Base-by-base conservation (phyloP, 2,888 invertebrate genomes). In the Ernsta delagoae region DNA sequence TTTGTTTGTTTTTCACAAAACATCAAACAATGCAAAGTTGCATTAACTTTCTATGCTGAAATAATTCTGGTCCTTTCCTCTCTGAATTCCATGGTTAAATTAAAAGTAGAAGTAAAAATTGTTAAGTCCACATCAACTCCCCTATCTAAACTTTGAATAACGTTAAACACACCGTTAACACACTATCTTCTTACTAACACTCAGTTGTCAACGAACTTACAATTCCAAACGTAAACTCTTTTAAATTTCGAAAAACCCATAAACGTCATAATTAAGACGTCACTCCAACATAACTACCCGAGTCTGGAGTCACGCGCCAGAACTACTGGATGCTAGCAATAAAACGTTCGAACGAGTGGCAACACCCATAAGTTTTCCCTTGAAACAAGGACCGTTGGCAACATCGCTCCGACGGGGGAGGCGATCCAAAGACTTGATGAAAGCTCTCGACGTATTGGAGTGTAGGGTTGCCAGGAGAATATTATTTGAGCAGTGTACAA, bases 351-450 rank as follows among this genome's bases (percentile, higher is more conserved):
- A 62, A 63, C 62, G 59, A 62, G 68, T 45, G 62, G 57, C 63
- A 53, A 34, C 57, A 59, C 63, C 68, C 63, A 63, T 63, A 63
- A 63, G 68, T 68, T 69, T 56, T 69, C 68, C 68, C 62, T 63
- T 69, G 57, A 63, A 68, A 68, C 68, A 68, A 68, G 68, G 59
- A 62, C 50, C 45, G 61, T 68, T 68, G 68, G 62, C 67, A 68
- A 62, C 67, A 68, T 57, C 62, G 57, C 48, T 53, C 36, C 48
- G 34, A 48, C 67, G 57, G 41, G 61, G 56, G 54, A 67, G 62
- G 89, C 90, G 87, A 88, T 90, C 87, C 86, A 86, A 86, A 88
- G 89, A 89, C 86, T 82, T 87, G 90, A 90, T 89, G 90, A 89
- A 90, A 89, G 89, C 89, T 81, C 88, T 87, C 82, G 79, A 86